phyloP scores from a whole-genome alignment of 1,140 invertebrate genomes.

The Drosophila auraria region DNA sequence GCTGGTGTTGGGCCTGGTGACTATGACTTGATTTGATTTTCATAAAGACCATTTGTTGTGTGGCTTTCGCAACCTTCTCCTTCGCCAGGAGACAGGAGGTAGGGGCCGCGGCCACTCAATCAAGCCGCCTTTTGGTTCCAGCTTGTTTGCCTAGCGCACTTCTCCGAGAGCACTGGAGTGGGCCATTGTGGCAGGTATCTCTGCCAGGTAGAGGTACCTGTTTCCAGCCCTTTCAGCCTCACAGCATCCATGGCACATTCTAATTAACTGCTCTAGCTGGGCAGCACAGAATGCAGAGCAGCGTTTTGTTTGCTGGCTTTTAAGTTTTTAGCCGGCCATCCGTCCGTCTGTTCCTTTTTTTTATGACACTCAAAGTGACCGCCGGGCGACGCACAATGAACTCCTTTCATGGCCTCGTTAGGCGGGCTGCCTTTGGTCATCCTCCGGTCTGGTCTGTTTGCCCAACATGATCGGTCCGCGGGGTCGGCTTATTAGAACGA shows the following conservation, averaged over 20 bases:
- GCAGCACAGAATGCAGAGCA: constrained; percentile 74
- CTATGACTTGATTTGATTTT: constrained; percentile 83
- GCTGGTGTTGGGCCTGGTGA: constrained; percentile 48
- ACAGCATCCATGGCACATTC: constrained; percentile 60
- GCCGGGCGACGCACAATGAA: constrained; percentile 76
- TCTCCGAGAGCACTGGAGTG: constrained; percentile 39
- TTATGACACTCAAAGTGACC: constrained; percentile 82
- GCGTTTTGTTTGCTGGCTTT: constrained; percentile 77
- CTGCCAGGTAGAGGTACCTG: constrained; percentile 30
- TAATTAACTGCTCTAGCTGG: constrained; percentile 83
- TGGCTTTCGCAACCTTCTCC: constrained; percentile 38
- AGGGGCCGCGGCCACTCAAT: constrained; percentile 68
- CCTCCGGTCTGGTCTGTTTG: constrained; percentile 33
- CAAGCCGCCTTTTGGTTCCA: constrained; percentile 69
- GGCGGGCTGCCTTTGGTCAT: constrained; percentile 56
- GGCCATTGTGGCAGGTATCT: constrained; percentile 18
- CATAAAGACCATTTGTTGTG: constrained; percentile 57
- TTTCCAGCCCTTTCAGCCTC: constrained; percentile 11
- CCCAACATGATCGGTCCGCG: constrained; percentile 74
- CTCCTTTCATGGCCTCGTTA: constrained; percentile 83
- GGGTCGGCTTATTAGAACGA: constrained; percentile 79
- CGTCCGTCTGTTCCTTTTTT: constrained; percentile 29
- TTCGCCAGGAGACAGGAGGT: background rate
- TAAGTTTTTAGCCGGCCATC: constrained; percentile 48
- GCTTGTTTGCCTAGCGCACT: constrained; percentile 78